A percentile compares a stretch with the other conserved stretches of the same genome.
phyloP scores from a whole-genome alignment of 2,888 invertebrate species.

The Monopis laevigella region DNA sequence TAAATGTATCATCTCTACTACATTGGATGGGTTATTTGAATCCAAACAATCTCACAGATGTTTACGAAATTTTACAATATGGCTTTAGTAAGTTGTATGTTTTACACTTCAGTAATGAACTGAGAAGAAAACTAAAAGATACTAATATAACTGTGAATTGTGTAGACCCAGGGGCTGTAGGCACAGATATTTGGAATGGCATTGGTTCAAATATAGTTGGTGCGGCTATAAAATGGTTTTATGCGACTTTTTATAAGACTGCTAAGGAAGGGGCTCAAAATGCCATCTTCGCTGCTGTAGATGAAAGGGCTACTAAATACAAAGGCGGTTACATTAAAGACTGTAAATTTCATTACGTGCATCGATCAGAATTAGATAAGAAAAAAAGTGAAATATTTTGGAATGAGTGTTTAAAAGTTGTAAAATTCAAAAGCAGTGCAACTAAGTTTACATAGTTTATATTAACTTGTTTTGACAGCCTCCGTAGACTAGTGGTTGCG shows the following conservation, averaged over 20 bases:
- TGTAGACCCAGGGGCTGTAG: slow-evolving; percentile 86
- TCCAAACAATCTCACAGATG: slow-evolving; percentile 66
- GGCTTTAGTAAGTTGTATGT: slow-evolving; percentile 76
- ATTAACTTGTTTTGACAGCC: no score
- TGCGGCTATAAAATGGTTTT: not conserved
- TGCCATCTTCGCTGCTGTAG: slow-evolving; percentile 3
- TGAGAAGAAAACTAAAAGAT: slow-evolving; percentile 71
- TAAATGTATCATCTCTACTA: slow-evolving; percentile 81
- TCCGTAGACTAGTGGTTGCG: no score
- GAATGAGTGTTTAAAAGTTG: slow-evolving; percentile 1
- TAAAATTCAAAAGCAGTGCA: not conserved
- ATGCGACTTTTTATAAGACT: slow-evolving; percentile 1
- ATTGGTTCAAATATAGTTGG: not conserved
- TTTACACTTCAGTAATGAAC: slow-evolving; percentile 75
- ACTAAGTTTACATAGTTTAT: no score
- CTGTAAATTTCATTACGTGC: not conserved
- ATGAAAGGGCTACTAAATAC: not conserved
- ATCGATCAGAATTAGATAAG: not conserved
- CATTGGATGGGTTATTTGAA: slow-evolving; percentile 76
- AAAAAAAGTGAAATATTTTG: not conserved
- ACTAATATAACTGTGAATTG: slow-evolving; percentile 78
- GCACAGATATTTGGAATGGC: slow-evolving; percentile 69
- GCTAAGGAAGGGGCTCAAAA: slow-evolving; percentile 7
- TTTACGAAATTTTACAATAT: slow-evolving; percentile 44
- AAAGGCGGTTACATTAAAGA: slow-evolving; percentile 6